These are phyloP conservation scores for Buceros bicornis DNA, from an alignment of 2,797 vertebrate species.

Conservation along the genomic window DNA sequence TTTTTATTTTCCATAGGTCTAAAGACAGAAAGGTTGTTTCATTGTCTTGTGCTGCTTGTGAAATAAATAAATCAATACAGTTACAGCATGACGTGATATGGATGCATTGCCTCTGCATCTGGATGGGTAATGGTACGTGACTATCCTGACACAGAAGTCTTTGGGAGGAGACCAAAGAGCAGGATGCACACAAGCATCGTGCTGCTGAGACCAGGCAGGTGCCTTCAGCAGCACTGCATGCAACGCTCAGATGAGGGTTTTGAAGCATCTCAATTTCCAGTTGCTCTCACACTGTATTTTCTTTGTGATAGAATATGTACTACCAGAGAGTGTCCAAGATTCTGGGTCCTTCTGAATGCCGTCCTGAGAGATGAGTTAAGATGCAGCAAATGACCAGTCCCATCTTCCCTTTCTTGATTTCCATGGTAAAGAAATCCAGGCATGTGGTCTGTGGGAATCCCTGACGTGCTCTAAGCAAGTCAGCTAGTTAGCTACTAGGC, in stretches of 20 bases:
- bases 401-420: neutral
- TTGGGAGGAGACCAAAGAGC: neutral
- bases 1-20: neutral
- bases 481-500: neutral
- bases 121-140: neutral
- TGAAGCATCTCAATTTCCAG: neutral
- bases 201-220: neutral
- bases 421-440: neutral
- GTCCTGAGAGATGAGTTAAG: neutral
- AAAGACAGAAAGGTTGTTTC: neutral
- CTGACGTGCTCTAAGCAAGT: neutral
- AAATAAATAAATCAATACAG: neutral
- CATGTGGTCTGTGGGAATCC: neutral
- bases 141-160: neutral
- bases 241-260: neutral
- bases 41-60: neutral
- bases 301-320: neutral
- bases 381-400: neutral
- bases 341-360: neutral
- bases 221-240: neutral
- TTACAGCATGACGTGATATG: neutral
- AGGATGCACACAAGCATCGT: fast-evolving
- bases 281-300: fast-evolving
- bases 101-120: neutral
- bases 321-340: neutral